Conservation (phyloP, 2,888 invertebrate genomes). For the Selenia dentaria region DNA sequence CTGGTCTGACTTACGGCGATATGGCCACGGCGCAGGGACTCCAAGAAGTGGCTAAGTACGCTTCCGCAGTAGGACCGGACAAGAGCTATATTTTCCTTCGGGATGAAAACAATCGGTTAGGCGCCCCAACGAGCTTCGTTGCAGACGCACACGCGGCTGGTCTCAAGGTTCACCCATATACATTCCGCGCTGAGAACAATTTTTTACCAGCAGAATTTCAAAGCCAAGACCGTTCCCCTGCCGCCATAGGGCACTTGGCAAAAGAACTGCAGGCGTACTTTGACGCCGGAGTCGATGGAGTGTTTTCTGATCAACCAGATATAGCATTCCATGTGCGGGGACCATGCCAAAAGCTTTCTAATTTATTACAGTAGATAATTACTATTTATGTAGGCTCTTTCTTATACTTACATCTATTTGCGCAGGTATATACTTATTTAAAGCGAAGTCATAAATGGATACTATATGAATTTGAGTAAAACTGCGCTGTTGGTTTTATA, state of each 20-base stretch:
- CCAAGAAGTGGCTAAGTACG: constrained; percentile 63
- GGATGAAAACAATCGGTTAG: constrained; percentile 52
- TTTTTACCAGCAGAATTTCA: constrained; percentile 66
- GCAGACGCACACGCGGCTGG: constrained; percentile 62
- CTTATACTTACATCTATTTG: no score
- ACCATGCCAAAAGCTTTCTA: constrained; percentile 8
- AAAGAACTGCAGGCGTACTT: constrained; percentile 64
- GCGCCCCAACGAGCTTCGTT: constrained; percentile 60
- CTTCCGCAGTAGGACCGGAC: constrained; percentile 70
- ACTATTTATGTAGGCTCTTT: no score
- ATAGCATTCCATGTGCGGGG: constrained; percentile 49
- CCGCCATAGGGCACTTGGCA: constrained; percentile 54
- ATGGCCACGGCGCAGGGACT: constrained; percentile 70
- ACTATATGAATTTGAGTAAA: no score
- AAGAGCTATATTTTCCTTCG: constrained; percentile 71
- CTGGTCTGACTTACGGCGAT: constrained; percentile 58
- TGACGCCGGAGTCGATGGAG: constrained; percentile 68
- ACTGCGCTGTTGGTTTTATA: no score
- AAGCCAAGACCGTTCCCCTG: constrained; percentile 39
- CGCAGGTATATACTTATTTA: no score
- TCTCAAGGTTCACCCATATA: constrained; percentile 71
- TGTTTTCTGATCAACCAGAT: constrained; percentile 75
- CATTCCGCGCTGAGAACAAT: constrained; percentile 70
- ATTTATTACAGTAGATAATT: no score
- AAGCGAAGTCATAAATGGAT: no score